Evolutionary conservation across 2,797 vertebrate genomes (phyloP).

Genomic region (Psittacula echo): DNA sequence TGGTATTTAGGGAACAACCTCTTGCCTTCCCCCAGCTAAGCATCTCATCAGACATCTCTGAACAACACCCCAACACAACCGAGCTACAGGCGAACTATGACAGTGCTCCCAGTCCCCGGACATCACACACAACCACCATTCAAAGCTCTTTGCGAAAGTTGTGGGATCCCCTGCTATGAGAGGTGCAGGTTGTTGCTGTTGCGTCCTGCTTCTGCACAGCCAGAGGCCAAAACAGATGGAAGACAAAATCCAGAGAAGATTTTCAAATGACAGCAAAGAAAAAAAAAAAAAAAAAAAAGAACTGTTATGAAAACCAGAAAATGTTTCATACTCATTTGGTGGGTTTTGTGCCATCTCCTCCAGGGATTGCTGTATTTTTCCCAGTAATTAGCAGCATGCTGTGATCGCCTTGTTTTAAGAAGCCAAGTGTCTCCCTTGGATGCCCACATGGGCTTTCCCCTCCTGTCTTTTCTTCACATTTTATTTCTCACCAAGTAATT

Average conservation of each 20-base stretch:
- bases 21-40: neutral
- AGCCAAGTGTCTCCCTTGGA: conserved; percentile 3
- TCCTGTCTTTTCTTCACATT: neutral
- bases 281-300: neutral
- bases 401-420: neutral
- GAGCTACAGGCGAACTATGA: accelerated
- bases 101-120: accelerated
- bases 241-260: neutral
- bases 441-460: neutral
- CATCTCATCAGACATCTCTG: neutral
- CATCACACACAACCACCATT: accelerated
- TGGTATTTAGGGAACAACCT: neutral
- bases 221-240: neutral
- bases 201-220: neutral
- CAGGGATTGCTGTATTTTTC: neutral
- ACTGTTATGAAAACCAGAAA: neutral
- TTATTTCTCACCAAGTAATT: neutral
- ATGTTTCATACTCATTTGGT: neutral
- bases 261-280: neutral
- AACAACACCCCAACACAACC: accelerated
- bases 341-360: conserved; percentile 29
- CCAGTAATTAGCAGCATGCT: conserved; percentile 28
- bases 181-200: neutral
- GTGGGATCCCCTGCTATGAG: neutral
- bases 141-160: neutral